A percentile compares a stretch with the other conserved stretches of the same genome.
phyloP scores from a whole-genome alignment of 2,888 invertebrate species.

The Oscheius sp. region DNA sequence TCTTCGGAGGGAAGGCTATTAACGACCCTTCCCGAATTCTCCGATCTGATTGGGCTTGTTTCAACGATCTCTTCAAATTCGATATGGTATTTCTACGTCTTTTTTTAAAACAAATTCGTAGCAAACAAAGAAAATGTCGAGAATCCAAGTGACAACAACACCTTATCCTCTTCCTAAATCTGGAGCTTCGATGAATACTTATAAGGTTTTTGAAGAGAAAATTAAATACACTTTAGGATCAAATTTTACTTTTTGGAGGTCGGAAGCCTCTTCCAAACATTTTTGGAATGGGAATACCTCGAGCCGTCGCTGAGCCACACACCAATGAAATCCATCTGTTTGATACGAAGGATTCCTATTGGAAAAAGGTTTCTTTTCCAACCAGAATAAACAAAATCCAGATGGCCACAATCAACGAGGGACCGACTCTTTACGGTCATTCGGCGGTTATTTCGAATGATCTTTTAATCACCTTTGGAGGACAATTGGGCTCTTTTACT shows the following conservation, averaged over 20 bases:
- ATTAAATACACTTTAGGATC: conserved; percentile 1
- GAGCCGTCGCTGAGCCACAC: not conserved
- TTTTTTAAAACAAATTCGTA: not conserved
- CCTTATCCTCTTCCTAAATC: conserved; percentile 26
- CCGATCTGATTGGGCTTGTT: conserved; percentile 16
- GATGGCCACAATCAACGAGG: conserved; percentile 19
- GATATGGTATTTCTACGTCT: conserved; percentile 22
- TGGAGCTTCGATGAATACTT: conserved; percentile 2
- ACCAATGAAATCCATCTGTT: conserved; percentile 17
- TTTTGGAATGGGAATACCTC: no score
- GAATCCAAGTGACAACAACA: conserved; percentile 2
- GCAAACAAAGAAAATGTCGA: not conserved
- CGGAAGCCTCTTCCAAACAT: conserved; percentile 8
- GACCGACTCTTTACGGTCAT: conserved; percentile 24
- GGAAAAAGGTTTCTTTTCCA: conserved; percentile 6
- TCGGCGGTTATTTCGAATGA: conserved; percentile 15
- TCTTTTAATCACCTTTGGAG: conserved; percentile 17
- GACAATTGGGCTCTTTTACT: not conserved
- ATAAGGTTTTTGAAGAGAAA: no score
- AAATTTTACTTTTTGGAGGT: conserved; percentile 21
- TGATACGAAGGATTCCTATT: not conserved
- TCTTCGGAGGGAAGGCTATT: conserved; percentile 12
- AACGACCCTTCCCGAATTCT: not conserved
- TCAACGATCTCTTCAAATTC: conserved; percentile 26
- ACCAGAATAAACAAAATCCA: not conserved